A percentile compares a stretch with the other conserved stretches of the same genome.
Conservation (phyloP, 2,888 invertebrate species). For the Nephrotoma appendiculata region DNA sequence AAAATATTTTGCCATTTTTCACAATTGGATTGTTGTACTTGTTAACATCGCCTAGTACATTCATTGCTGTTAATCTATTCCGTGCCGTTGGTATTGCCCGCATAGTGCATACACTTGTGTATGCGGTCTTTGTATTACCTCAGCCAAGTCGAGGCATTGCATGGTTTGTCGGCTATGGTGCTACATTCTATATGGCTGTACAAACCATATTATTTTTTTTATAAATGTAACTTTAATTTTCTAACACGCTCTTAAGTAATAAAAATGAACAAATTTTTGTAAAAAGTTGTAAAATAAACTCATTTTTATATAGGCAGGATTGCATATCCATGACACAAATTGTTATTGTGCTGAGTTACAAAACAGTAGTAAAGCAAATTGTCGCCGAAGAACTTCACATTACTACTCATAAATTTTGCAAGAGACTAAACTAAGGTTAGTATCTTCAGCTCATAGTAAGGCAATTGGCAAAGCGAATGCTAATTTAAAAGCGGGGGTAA, state of each 20-base stretch:
- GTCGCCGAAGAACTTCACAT: no score
- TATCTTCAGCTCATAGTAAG: no score
- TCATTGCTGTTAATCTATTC: conserved; percentile 37
- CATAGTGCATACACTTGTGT: conserved; percentile 39
- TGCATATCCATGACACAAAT: no score
- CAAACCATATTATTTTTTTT: conserved; percentile 21
- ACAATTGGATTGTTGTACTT: conserved; percentile 36
- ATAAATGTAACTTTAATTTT: conserved; percentile 10
- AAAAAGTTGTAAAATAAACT: no score
- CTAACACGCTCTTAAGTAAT: not conserved
- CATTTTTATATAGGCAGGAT: no score
- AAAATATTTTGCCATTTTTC: conserved; percentile 42
- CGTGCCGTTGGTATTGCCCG: conserved; percentile 36
- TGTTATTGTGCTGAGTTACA: no score
- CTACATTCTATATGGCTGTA: conserved; percentile 36
- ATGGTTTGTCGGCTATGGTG: conserved; percentile 30
- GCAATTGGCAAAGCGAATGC: no score
- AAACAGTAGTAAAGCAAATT: no score
- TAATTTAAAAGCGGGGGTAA: no score
- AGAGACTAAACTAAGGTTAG: no score
- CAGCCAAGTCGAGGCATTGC: conserved; percentile 37
- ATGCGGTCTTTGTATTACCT: conserved; percentile 36
- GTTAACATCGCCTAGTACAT: conserved; percentile 33
- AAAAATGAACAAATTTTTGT: not conserved
- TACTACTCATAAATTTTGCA: no score